A percentile compares a stretch with the other conserved stretches of the same genome.
phyloP scores from a whole-genome alignment of 23 tunicate genomes.

The Styela plicata region DNA sequence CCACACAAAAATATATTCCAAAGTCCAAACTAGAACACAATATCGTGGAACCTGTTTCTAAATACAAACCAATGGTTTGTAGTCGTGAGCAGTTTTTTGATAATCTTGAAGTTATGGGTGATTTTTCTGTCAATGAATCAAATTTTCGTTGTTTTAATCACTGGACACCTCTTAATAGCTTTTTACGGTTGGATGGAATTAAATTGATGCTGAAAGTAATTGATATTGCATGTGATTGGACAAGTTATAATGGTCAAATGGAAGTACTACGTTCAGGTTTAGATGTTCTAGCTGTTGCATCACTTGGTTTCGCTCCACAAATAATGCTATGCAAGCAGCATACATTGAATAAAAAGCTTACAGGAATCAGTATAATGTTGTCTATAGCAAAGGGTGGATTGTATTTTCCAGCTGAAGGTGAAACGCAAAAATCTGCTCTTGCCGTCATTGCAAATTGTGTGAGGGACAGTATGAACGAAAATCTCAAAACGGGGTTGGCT shows the following conservation, averaged over 20 bases:
- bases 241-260: slow-evolving; percentile 37
- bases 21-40: background rate
- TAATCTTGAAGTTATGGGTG: slow-evolving; percentile 45
- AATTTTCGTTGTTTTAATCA: slow-evolving; percentile 15
- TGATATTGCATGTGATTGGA: slow-evolving; percentile 47
- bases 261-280: slow-evolving; percentile 62
- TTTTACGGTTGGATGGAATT: slow-evolving; percentile 59
- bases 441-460: slow-evolving; percentile 62
- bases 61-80: slow-evolving; percentile 24
- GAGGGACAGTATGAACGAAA: slow-evolving; percentile 13
- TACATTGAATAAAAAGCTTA: slow-evolving; percentile 18
- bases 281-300: slow-evolving; percentile 66
- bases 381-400: slow-evolving; percentile 56
- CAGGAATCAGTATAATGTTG: slow-evolving; percentile 33
- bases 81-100: slow-evolving; percentile 50
- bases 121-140: background rate
- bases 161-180: slow-evolving; percentile 49
- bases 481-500: background rate
- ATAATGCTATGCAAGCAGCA: slow-evolving; percentile 40
- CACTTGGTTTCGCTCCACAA: slow-evolving; percentile 46
- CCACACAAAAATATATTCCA: slow-evolving; percentile 17
- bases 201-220: slow-evolving; percentile 46
- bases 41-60: background rate
- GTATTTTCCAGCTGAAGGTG: slow-evolving; percentile 43
- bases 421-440: slow-evolving; percentile 66